phyloP scores from a whole-genome alignment of 2,797 vertebrate species.

The Crypturellus tataupa region DNA sequence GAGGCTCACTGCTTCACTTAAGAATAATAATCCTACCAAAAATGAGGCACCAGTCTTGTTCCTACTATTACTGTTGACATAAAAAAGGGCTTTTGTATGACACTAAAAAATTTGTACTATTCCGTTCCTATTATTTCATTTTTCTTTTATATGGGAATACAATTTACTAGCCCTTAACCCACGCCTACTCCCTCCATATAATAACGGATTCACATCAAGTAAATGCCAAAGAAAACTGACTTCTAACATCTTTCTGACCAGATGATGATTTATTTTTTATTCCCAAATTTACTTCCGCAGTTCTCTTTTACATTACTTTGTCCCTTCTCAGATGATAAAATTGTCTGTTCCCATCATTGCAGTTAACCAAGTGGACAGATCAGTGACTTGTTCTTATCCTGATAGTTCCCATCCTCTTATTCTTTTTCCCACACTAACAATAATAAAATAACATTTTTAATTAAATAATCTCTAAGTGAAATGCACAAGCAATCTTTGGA shows the following conservation, averaged over 20 bases:
- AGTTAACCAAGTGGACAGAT: not conserved
- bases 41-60: not conserved
- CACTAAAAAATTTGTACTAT: not conserved
- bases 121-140: not conserved
- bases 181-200: slow-evolving; percentile 32
- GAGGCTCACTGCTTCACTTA: not conserved
- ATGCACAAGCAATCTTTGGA: not conserved
- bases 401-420: not conserved
- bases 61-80: not conserved
- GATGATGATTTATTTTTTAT: slow-evolving; percentile 47
- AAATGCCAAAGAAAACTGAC: slow-evolving; percentile 65
- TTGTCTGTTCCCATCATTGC: slow-evolving; percentile 16
- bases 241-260: slow-evolving; percentile 14
- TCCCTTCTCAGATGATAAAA: slow-evolving; percentile 21
- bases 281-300: not conserved
- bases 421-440: slow-evolving; percentile 25
- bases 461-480: not conserved
- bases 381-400: slow-evolving; percentile 16
- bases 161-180: slow-evolving; percentile 33
- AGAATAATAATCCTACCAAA: not conserved
- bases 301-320: slow-evolving; percentile 46
- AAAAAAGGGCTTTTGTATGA: not conserved
- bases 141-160: slow-evolving; percentile 19
- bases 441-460: not conserved
- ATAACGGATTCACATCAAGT: slow-evolving; percentile 12